Conservation (phyloP, 2,113 vertebrate genomes). For the Excalfactoria chinensis region DNA sequence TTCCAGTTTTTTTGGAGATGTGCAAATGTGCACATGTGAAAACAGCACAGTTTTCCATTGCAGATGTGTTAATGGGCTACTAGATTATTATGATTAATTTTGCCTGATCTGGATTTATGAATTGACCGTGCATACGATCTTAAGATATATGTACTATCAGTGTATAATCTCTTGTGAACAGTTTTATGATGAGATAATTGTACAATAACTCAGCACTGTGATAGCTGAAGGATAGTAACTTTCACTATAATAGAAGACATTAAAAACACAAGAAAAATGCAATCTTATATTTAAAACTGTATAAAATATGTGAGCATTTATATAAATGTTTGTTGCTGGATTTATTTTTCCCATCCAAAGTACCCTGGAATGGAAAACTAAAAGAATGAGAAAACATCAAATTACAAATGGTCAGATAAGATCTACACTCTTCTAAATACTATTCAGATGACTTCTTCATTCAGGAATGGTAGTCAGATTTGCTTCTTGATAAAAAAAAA, state of each 20-base stretch:
- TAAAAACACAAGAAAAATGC: background rate
- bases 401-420: slow-evolving; percentile 32
- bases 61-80: background rate
- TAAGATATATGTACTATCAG: slow-evolving; percentile 34
- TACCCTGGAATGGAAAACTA: background rate
- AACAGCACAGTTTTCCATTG: background rate
- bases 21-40: background rate
- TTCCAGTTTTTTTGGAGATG: background rate
- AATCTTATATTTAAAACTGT: slow-evolving; percentile 24
- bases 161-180: slow-evolving; percentile 30
- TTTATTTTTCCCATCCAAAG: background rate
- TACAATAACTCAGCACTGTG: slow-evolving; percentile 15
- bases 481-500: slow-evolving; percentile 72
- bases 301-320: slow-evolving; percentile 7
- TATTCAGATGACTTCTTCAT: slow-evolving; percentile 69
- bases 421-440: slow-evolving; percentile 55
- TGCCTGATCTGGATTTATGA: slow-evolving; percentile 48
- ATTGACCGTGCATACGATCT: slow-evolving; percentile 22
- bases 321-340: background rate
- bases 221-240: slow-evolving; percentile 41
- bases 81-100: slow-evolving; percentile 56
- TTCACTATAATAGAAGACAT: slow-evolving; percentile 29
- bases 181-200: slow-evolving; percentile 65
- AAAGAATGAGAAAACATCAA: slow-evolving; percentile 12
- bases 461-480: slow-evolving; percentile 65